A percentile compares a stretch with the other conserved stretches of the same genome.
Evolutionary conservation across 2,113 vertebrate species (phyloP).

Genomic region (Paracanthobrama guichenoti): DNA sequence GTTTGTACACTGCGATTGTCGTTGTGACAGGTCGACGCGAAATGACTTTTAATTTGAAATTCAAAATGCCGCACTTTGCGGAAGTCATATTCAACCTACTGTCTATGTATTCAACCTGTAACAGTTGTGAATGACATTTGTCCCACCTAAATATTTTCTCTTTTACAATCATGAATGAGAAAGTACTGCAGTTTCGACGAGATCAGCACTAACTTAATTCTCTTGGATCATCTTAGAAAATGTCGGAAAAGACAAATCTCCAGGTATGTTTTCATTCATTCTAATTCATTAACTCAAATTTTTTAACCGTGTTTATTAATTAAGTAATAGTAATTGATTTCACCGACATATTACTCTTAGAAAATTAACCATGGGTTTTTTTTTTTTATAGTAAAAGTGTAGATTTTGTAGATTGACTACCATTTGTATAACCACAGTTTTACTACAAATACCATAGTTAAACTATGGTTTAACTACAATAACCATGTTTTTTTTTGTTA

Average conservation of each 20-base stretch:
- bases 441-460: no score
- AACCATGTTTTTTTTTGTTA: no score
- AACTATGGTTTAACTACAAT: no score
- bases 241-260: slow-evolving; percentile 5
- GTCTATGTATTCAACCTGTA: neutral
- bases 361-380: no score
- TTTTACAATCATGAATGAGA: neutral
- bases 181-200: neutral
- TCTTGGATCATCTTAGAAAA: neutral
- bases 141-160: neutral
- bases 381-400: no score
- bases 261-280: slow-evolving; percentile 25
- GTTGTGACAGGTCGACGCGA: fast-evolving
- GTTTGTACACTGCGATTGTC: neutral
- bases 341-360: neutral
- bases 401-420: no score
- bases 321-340: neutral
- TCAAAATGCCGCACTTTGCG: neutral
- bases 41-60: slow-evolving; percentile 5
- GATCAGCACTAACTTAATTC: neutral
- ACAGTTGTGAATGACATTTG: slow-evolving; percentile 8
- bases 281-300: neutral
- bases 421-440: no score
- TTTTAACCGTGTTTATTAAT: neutral
- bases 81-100: neutral